Base-by-base conservation (phyloP, 2,797 vertebrate genomes). In the Galagoides demidoff region DNA sequence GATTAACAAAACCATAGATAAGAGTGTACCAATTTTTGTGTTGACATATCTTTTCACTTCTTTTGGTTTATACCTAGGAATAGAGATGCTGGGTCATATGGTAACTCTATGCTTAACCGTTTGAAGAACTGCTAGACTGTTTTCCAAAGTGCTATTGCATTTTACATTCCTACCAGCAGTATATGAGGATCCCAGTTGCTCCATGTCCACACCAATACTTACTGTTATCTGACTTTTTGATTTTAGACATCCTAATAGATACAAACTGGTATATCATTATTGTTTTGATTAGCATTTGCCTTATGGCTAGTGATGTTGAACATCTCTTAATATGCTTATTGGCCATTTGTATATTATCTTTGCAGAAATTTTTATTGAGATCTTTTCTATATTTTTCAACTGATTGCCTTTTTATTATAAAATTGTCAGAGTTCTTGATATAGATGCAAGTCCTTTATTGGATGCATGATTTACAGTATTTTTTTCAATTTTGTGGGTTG, bases 311-410 rank as follows among this genome's bases (percentile, higher is more conserved):
- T 68, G 29, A 64, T 85, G 43, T 73, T 25, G 52, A 29, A 43
- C 29, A 31, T 87, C n/a, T 82, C 84, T 86, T 76, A 31, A 70
- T 71, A 34, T 76, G 19, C 11, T 92, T 89, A 39, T 64, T 63
- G 64, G 52, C 37, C 77, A 79, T 49, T 83, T 90, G 7, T 70
- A 7, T 82, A 4, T 88, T 43, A 89, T 71, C 63, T 86, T 78
- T 86, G 71, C 29, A 89, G 39, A 78, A 68, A 39, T n/a, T 8
- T 76, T 29, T 49, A 29, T 71, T 82, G 31, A 63, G 29, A 78
- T 70, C 16, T 52, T 86, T 85, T 81, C 66, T 78, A 63, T 34
- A 45, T 70, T 94, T 95, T 92, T 85, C 34, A 85, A 3, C 59
- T 83, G n/a, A 16, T 76, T 45, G 8, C 78, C 49, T 86, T 78